Base-by-base conservation (phyloP, 2,888 invertebrate genomes). In the Stenodera caucasica region DNA sequence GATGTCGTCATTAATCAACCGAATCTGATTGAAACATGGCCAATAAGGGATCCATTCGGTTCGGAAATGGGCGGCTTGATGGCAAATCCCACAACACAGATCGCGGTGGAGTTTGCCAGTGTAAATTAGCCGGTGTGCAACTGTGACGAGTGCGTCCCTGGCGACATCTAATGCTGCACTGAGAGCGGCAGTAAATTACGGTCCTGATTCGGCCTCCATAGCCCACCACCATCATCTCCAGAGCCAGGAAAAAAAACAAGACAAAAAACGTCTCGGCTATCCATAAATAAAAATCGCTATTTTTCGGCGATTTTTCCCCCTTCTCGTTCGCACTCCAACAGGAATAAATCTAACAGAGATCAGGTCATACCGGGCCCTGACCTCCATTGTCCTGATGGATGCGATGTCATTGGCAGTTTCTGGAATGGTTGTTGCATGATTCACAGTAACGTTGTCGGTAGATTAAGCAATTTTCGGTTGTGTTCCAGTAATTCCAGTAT, bases 101-200 rank as follows among this genome's bases (percentile, higher is more conserved):
- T 73, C 67, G 70, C 21, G 18, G 11, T 64, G 67, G 69, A 63
- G 63, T 67, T 63, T 18, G 14, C 18, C 70, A 65, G 66, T 69
- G 73, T 76, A 73, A 75, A 75, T 76, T 74, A 74, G 74, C 72
- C 18, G 71, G 68, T 71, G 71, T 71, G 67, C 65, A 66, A 59
- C 64, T 51, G 75, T 75, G 77, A 75, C 74, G 73, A 73, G 73
- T 75, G 74, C 72, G 72, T 77, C 76, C 75, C 75, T 54, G 65
- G 77, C 73, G 76, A 74, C 71, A 68, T 70, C 71, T 66, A 69
- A 60, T 65, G 66, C 71, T 70, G 68, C 69, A 40, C 40, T 11
- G 18, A 66, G 67, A 66, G 66, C 67, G 69, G 71, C 70, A 74
- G 72, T 76, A 74, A 76, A 75, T 75, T 71, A 76, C 73, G 71